Conservation (phyloP, 2,797 vertebrate genomes). For the Megaceryle alcyon region DNA sequence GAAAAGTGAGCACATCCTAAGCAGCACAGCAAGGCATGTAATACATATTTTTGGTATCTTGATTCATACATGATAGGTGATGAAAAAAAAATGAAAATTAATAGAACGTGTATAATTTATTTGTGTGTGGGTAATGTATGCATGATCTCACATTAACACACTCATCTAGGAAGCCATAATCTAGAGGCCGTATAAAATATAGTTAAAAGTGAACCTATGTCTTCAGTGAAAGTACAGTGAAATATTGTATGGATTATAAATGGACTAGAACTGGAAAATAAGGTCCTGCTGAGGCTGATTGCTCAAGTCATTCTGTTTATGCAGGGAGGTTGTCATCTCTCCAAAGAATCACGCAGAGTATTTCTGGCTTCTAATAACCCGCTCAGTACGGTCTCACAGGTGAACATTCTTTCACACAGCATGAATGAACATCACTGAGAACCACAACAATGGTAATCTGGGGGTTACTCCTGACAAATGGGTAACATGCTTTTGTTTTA, state of each 20-base stretch:
- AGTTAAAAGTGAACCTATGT: not conserved
- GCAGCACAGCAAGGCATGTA: not conserved
- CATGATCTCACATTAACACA: not conserved
- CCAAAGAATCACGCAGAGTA: constrained; percentile 5
- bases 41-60: not conserved
- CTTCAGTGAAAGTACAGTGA: not conserved
- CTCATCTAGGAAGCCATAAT: not conserved
- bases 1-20: not conserved
- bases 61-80: not conserved
- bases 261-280: constrained; percentile 4
- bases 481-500: not conserved
- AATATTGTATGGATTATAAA: constrained; percentile 33
- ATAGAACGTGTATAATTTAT: constrained; percentile 1
- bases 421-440: not conserved
- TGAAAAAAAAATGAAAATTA: not conserved
- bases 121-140: not conserved
- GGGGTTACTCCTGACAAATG: not conserved
- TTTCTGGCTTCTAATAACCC: not conserved
- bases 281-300: constrained; percentile 25
- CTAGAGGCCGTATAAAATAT: constrained; percentile 18
- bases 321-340: not conserved
- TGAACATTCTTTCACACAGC: not conserved
- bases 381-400: not conserved
- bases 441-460: not conserved
- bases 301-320: not conserved